Evolutionary conservation across 2,888 invertebrate genomes (phyloP), one percentile per base, ranked within the genome.

Genomic region (Hypercompe scribonia): DNA sequence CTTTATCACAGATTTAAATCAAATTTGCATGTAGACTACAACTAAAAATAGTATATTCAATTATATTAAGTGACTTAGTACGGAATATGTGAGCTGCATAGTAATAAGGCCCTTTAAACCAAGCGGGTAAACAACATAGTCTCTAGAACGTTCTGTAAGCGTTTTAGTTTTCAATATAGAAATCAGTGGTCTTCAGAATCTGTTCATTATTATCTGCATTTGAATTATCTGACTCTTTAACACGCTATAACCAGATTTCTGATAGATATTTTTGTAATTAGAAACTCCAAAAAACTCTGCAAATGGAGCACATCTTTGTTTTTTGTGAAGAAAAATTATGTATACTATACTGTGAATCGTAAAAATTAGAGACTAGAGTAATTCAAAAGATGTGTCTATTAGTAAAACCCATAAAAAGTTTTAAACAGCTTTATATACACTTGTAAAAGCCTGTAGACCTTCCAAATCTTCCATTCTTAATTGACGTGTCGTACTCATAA

Each of bases 11-110:
- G n/a, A 58, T 13, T 28, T 58, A n/a, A 58, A 58, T 58, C 58
- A 58, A 4, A 58, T 58, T 58, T 28, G 28, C 58, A 28, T 28
- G n/a, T 28, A 58, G 58, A 58, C 28, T 58, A 15, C 46, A 46
- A 54, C 24, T 54, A 61, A 31, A 28, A 61, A 61, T 31, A 61
- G 65, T 21, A n/a, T 18, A 66, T 66, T 42, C 34, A 39, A 42
- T 66, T 42, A 42, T 18, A 66, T 66, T 42, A 42, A 15, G n/a
- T 39, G 28, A 42, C 65, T 66, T 66, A 66, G 39, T 42, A 28
- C 65, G 42, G 42, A 66, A n/a, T 66, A 42, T 66, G 39, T 8
- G 65, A 39, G 13, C 42, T 2, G 65, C 65, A 66, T 66, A 66
- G 28, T 39, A 66, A 66, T 42, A 15, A 66, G 65, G 42, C 31